Percentiles rank a stretch among this genome's conserved stretches.
These are phyloP conservation scores for Poeciliopsis prolifica DNA, from an alignment of 2,113 vertebrate genomes.

Conservation along the genomic window DNA sequence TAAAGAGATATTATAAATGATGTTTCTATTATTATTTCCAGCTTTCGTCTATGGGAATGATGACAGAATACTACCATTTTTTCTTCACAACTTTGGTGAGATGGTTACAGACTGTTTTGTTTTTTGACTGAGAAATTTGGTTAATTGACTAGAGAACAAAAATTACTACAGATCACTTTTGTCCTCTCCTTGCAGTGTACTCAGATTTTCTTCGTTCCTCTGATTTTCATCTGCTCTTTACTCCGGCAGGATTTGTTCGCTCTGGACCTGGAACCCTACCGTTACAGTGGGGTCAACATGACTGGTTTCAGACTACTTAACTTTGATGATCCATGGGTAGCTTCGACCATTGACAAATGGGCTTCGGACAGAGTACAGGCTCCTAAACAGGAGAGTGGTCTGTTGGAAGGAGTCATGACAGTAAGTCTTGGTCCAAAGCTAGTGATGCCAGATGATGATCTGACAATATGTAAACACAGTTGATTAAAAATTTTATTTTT, in stretches of 20 bases:
- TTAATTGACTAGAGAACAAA: background rate
- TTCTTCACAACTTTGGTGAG: constrained; percentile 99
- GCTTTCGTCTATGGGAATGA: constrained; percentile 99
- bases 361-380: constrained; percentile 91
- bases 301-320: constrained; percentile 95
- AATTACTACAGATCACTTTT: background rate
- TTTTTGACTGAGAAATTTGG: background rate
- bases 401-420: constrained; percentile 93
- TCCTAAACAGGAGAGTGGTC: constrained; percentile 88
- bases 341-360: constrained; percentile 91
- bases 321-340: constrained; percentile 87
- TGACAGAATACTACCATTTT: constrained; percentile 99
- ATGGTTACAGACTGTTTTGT: background rate
- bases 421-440: constrained; percentile 70
- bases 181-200: background rate
- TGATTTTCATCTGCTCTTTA: background rate
- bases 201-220: background rate
- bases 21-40: constrained; percentile 63
- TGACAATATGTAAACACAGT: background rate
- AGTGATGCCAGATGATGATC: background rate
- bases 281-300: constrained; percentile 98
- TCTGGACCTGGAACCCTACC: constrained; percentile 94
- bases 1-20: background rate
- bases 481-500: background rate
- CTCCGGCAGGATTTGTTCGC: constrained; percentile 91